phyloP scores from a whole-genome alignment of 1,140 invertebrate genomes.

The Caenorhabditis inopinata region DNA sequence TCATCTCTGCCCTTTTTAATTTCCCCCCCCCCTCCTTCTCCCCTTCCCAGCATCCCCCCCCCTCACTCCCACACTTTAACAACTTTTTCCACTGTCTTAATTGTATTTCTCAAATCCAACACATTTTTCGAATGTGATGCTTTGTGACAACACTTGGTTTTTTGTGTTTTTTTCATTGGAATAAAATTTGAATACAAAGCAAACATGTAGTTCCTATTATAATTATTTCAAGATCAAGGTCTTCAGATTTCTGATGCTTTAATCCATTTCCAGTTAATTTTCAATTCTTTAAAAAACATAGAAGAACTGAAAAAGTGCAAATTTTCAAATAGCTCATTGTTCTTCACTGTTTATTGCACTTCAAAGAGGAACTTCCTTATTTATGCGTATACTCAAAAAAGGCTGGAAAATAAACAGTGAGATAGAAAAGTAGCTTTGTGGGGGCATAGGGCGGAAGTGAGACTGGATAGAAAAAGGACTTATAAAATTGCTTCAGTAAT shows the following conservation, averaged over 20 bases:
- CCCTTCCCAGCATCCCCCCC: not conserved
- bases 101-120: slow-evolving; percentile 15
- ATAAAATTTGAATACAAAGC: slow-evolving; percentile 25
- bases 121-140: not conserved
- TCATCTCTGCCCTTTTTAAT: not conserved
- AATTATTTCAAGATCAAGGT: no score
- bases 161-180: slow-evolving; percentile 1
- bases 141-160: slow-evolving; percentile 7
- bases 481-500: slow-evolving; percentile 28
- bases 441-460: not conserved
- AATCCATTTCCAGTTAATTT: no score
- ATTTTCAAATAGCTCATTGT: not conserved
- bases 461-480: not conserved
- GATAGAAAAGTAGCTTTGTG: not conserved
- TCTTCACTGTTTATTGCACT: not conserved
- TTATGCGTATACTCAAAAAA: slow-evolving; percentile 22
- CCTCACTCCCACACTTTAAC: not conserved
- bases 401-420: not conserved
- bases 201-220: not conserved
- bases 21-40: not conserved
- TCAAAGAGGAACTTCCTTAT: not conserved
- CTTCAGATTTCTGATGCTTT: no score
- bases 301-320: not conserved
- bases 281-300: no score
- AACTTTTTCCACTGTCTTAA: not conserved